phyloP scores from a whole-genome alignment of 2,888 invertebrate genomes.

The Parochlus steinenii region DNA sequence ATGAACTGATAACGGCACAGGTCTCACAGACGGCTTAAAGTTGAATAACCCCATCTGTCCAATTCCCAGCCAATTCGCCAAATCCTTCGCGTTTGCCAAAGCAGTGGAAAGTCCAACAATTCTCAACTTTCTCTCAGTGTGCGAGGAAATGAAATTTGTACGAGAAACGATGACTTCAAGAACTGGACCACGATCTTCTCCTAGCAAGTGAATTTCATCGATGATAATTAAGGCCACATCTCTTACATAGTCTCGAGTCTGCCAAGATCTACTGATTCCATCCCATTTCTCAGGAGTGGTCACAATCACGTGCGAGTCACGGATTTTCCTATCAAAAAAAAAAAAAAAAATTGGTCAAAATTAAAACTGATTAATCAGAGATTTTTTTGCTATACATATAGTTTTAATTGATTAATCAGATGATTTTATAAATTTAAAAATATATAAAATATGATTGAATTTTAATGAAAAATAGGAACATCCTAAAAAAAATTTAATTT shows the following conservation, averaged over 20 bases:
- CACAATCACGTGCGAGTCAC: conserved; percentile 78
- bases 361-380: too few relatives aligned
- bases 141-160: conserved; percentile 88
- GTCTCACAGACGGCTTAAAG: conserved; percentile 93
- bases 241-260: conserved; percentile 84
- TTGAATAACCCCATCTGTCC: conserved; percentile 83
- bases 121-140: conserved; percentile 65
- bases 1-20: conserved; percentile 83
- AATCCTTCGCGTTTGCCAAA: conserved; percentile 89
- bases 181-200: conserved; percentile 76
- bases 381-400: too few relatives aligned
- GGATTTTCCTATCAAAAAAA: conserved; percentile 67
- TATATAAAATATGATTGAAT: too few relatives aligned
- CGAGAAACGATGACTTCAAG: conserved; percentile 96
- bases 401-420: too few relatives aligned
- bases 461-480: too few relatives aligned
- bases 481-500: too few relatives aligned
- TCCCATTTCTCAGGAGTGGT: conserved; percentile 99
- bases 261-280: conserved; percentile 96
- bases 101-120: conserved; percentile 95
- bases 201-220: conserved; percentile 95
- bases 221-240: conserved; percentile 86
- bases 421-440: too few relatives aligned
- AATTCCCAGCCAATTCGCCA: conserved; percentile 93
- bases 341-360: too few relatives aligned